phyloP scores from a whole-genome alignment of 2,888 invertebrate genomes.

The Strigamia maritima region DNA sequence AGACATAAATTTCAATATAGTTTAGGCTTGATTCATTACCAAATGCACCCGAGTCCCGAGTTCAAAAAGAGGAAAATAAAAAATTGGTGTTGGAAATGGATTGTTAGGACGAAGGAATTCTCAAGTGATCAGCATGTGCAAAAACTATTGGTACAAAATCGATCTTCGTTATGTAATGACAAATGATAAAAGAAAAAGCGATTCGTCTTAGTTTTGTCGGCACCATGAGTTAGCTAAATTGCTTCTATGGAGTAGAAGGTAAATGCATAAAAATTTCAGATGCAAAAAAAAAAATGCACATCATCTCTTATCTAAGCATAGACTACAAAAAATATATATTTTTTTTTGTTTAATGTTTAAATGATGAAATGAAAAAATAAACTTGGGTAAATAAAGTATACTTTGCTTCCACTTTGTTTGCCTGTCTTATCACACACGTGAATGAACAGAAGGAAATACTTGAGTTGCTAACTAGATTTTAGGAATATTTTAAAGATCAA shows the following conservation, averaged over 20 bases:
- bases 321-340: background rate
- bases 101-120: background rate
- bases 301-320: background rate
- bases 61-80: background rate
- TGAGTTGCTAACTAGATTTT: too few species aligned
- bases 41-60: background rate
- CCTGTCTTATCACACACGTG: too few species aligned
- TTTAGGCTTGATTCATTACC: background rate
- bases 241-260: background rate
- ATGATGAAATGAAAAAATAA: too few species aligned
- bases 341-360: too few species aligned
- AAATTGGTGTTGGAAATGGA: background rate
- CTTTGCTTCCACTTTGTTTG: too few species aligned
- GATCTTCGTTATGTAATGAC: background rate
- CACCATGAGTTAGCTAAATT: background rate
- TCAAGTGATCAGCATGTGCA: background rate
- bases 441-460: too few species aligned
- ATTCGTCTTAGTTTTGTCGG: background rate
- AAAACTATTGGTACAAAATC: background rate
- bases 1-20: background rate
- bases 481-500: too few species aligned
- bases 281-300: background rate
- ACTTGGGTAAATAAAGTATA: too few species aligned
- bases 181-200: slow-evolving; percentile 4
- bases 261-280: background rate